Base-by-base conservation (phyloP, 2,113 vertebrate genomes). In the Varanus salvator region DNA sequence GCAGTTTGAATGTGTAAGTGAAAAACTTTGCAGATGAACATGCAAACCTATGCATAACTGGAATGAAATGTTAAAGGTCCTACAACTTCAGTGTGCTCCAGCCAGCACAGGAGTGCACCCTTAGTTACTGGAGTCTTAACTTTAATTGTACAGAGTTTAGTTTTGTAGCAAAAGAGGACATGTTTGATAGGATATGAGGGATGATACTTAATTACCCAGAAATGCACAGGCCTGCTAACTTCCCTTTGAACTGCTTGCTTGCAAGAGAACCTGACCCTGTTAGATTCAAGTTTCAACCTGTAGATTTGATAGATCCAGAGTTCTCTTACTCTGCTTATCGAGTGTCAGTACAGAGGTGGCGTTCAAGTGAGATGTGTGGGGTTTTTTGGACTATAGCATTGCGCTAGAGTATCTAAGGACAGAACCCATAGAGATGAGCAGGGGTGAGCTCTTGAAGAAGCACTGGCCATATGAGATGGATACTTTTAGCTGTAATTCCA, bases 161-260 rank as follows among this genome's bases (percentile, higher is more conserved):
- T 31, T 5, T 2, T 48, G 31, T 85, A 84, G 8, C n/a, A 71
- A 19, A 57, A 91, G n/a, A 52, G n/a, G 15, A 25, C 8, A 64
- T 31, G 76, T 85, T 72, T 88, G 91, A 90, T 34, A 31, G 1
- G 90, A 83, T 90, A 80, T 78, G 48, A 92, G 21, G 29, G 84
- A 87, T 23, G 57, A 87, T 85, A 95, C 50, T 88, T 86, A 95
- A 50, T 12, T 64, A 48, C 25, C 11, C 31, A 69, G 31, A 66
- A 78, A 68, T 85, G 25, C 21, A 38, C 12, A 69, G 14, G 38
- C 4, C 44, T 75, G n/a, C 80, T 80, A 71, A 80, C 85, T 82
- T 68, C 90, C 82, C 85, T 80, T 89, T 84, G 74, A 87, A 90
- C 50, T 76, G 9, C 84, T 90, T 80, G 57, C 83, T 93, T 84